Conservation (phyloP, 1,140 invertebrate genomes). For the Solen grandis region DNA sequence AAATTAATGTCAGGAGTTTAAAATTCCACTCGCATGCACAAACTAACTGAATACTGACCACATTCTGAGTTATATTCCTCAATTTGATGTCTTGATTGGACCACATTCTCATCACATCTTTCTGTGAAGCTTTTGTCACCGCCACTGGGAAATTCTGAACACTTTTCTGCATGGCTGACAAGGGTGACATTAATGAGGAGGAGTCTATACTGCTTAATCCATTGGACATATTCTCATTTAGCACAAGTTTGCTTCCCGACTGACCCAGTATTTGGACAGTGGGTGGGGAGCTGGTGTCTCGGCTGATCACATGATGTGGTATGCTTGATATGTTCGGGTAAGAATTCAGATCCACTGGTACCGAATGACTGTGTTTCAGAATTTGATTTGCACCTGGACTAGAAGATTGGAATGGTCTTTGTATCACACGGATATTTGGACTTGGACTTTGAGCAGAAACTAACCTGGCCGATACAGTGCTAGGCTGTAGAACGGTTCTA, state of each 20-base stretch:
- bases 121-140: constrained; percentile 65
- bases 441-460: not conserved
- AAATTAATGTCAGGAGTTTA: too few species aligned
- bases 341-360: constrained; percentile 28
- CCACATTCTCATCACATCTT: constrained; percentile 76
- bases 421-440: constrained; percentile 51
- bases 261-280: not conserved
- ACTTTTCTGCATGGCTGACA: constrained; percentile 52
- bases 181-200: constrained; percentile 24
- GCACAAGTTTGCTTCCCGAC: not conserved
- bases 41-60: constrained; percentile 55
- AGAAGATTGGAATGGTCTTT: constrained; percentile 51
- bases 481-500: too few species aligned
- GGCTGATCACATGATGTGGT: constrained; percentile 17
- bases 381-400: constrained; percentile 3
- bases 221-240: constrained; percentile 14
- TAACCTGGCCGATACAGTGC: too few species aligned
- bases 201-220: too few species aligned
- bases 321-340: constrained; percentile 40
- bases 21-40: too few species aligned
- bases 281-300: constrained; percentile 35
- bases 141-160: constrained; percentile 41
- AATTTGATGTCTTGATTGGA: constrained; percentile 72
- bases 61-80: constrained; percentile 56
- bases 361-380: constrained; percentile 46